phyloP scores from a whole-genome alignment of 2,113 vertebrate genomes.

The Ahaetulla prasina region DNA sequence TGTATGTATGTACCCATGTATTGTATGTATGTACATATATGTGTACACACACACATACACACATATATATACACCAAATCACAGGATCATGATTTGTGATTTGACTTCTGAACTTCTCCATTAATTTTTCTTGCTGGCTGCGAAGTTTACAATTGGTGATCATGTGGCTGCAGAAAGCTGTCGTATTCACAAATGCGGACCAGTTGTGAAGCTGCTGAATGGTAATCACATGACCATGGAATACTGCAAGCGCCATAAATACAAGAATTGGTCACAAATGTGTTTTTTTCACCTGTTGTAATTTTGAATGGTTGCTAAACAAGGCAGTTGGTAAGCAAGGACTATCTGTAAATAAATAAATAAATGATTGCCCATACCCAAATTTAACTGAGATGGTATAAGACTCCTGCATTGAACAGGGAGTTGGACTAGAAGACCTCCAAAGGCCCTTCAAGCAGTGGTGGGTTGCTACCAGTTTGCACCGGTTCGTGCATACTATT shows the following conservation, averaged over 20 bases:
- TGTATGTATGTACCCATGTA: no score
- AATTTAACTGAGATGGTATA: not conserved
- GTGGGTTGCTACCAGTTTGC: no score
- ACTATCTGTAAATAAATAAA: not conserved
- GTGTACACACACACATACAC: no score
- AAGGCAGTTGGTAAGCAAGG: not conserved
- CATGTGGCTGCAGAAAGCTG: not conserved
- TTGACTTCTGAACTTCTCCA: not conserved
- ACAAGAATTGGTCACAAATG: not conserved
- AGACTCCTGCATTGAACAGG: not conserved
- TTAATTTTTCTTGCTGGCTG: not conserved
- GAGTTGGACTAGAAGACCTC: no score
- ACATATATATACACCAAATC: not conserved
- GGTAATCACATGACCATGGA: not conserved
- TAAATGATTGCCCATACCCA: not conserved
- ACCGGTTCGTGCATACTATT: no score
- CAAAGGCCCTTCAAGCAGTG: not conserved
- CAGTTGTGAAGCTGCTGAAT: not conserved
- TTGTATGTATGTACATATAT: no score
- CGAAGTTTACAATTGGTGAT: not conserved
- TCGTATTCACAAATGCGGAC: rapidly evolving
- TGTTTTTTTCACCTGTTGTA: not conserved
- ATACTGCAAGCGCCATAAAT: not conserved
- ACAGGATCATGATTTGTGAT: not conserved
- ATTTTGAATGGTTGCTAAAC: not conserved